These are phyloP conservation scores for Ibycter americanus DNA, from an alignment of 2,797 vertebrate genomes.

Conservation along the genomic window DNA sequence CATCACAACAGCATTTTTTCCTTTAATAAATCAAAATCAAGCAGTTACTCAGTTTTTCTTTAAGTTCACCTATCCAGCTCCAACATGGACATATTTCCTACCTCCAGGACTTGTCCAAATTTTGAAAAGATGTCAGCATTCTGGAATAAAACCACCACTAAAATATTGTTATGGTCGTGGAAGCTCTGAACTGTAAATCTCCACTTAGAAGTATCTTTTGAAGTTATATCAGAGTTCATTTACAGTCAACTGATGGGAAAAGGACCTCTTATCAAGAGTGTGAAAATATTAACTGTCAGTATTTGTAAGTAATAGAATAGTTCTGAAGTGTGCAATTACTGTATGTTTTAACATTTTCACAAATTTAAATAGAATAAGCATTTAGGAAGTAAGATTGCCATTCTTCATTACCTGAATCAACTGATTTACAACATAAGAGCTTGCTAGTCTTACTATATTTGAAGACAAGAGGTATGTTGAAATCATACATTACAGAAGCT, in stretches of 20 bases:
- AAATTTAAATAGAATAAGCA: not conserved
- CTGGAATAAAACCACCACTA: not conserved
- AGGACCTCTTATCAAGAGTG: not conserved
- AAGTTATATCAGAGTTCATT: not conserved
- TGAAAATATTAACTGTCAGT: not conserved
- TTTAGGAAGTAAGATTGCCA: not conserved
- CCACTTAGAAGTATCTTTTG: not conserved
- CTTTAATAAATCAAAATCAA: not conserved
- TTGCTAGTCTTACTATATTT: not conserved
- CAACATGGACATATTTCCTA: not conserved
- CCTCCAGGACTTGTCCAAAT: not conserved
- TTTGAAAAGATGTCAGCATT: not conserved
- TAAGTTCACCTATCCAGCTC: not conserved
- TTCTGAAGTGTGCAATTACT: not conserved
- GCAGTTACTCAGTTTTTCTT: not conserved
- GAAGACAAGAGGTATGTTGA: not conserved
- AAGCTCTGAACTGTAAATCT: not conserved
- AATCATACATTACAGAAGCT: not conserved
- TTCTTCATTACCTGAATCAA: not conserved
- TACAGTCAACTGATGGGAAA: not conserved
- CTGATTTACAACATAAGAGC: not conserved
- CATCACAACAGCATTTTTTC: not conserved
- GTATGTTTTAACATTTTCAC: not conserved
- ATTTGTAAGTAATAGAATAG: not conserved
- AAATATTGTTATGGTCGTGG: not conserved